These are phyloP conservation scores for Aix galericulata DNA, from an alignment of 2,113 vertebrate genomes.

Conservation along the genomic window DNA sequence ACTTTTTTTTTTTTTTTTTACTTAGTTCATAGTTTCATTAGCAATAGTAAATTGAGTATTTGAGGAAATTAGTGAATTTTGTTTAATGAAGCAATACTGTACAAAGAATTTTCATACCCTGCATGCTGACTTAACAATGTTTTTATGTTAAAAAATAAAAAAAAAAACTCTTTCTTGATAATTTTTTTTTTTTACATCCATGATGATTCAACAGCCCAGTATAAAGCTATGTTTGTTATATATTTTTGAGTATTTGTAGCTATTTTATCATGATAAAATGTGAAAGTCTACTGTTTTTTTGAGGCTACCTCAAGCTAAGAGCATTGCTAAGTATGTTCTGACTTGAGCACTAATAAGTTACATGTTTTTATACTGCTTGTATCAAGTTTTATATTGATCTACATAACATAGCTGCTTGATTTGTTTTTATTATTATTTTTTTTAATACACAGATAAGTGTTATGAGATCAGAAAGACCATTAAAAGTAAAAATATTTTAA, in stretches of 20 bases:
- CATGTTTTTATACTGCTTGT: background rate
- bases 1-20: background rate
- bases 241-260: background rate
- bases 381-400: slow-evolving; percentile 28
- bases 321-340: background rate
- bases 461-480: background rate
- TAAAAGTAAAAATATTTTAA: background rate
- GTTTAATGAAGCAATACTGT: slow-evolving; percentile 25
- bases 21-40: slow-evolving; percentile 41
- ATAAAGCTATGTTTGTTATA: background rate
- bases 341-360: background rate
- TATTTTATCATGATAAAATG: background rate
- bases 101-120: slow-evolving; percentile 19
- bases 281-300: rapidly evolving
- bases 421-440: no score
- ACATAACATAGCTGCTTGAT: background rate
- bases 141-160: background rate
- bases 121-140: background rate
- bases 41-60: background rate
- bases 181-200: background rate
- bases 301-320: background rate
- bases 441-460: background rate
- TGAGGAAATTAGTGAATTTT: slow-evolving; percentile 30
- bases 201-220: background rate
- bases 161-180: background rate